Evolutionary conservation across 1,140 invertebrate genomes (phyloP).

Genomic region (Macrocentrus cingulum): DNA sequence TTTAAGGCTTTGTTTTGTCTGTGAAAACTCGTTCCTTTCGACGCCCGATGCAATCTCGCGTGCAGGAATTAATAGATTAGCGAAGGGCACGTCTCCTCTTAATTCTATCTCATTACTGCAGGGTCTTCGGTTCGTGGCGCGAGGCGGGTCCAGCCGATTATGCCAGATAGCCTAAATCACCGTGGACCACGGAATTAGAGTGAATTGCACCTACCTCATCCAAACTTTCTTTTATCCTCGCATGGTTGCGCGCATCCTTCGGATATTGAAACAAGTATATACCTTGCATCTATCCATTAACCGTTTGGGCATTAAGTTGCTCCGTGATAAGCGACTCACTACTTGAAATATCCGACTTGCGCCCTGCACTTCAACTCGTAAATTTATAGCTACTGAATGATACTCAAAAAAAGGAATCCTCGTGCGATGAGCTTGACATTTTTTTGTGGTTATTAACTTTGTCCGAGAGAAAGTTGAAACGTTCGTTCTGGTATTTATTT

Average conservation of each 20-base stretch:
- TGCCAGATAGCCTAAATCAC: constrained; percentile 51
- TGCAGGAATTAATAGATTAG: constrained; percentile 56
- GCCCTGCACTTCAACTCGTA: no score
- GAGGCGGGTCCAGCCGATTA: constrained; percentile 50
- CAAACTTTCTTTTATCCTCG: background rate
- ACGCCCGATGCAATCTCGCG: constrained; percentile 48
- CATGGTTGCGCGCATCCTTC: background rate
- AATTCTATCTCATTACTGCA: constrained; percentile 50
- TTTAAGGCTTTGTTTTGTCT: constrained; percentile 12
- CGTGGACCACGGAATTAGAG: constrained; percentile 50
- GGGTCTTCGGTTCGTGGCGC: constrained; percentile 33
- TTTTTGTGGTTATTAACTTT: no score
- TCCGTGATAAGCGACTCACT: no score
- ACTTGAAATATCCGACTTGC: no score
- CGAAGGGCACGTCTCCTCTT: constrained; percentile 55
- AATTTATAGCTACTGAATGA: no score
- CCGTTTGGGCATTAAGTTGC: no score
- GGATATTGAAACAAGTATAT: no score
- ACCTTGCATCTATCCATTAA: no score
- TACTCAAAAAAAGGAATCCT: no score
- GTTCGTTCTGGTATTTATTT: no score
- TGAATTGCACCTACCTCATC: constrained; percentile 41
- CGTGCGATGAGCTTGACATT: no score
- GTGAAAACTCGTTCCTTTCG: constrained; percentile 49
- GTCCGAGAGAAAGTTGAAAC: no score